Evolutionary conservation across 2,113 vertebrate species (phyloP), one percentile per base, ranked within the genome.

Genomic region (Menidia beryllina): DNA sequence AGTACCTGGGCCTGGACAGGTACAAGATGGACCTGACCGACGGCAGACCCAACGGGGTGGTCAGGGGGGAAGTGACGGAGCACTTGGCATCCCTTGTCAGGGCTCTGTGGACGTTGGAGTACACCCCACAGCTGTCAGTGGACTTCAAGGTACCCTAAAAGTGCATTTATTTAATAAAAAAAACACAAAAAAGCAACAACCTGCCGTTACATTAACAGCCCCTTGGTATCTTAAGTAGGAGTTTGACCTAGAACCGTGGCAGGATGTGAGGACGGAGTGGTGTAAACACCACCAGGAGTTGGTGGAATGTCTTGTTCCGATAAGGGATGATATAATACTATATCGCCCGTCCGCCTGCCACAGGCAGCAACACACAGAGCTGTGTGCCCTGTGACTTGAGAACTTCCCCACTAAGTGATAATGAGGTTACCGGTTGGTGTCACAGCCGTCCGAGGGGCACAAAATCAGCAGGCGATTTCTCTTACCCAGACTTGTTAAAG

Each of bases 71-170:
- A 74, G 96, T 97, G 63, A 97, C 96, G 4, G 94, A 93, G 76
- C 95, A 95, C 61, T 51, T 98, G 93, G 96, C 96, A 0, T 91
- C 91, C 0, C 91, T 97, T 4, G 94, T 98, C 47, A 88, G 96
- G 69, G 95, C 95, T 63, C 95, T 97, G 75, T 97, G 96, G 96
- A 97, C 95, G 2, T 92, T 94, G 75, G 94, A 96, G 72, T 98
- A 98, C 90, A 97, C 93, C 38, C 96, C 96, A 21, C 95, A 96
- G 88, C 94, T 97, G 79, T 97, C 96, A 0, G 95, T 95, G 0
- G 95, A 97, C 82, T 98, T 98, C 86, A 97, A 98, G 96, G 96
- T 97, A 90, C 23, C 2, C 25, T 10, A 34, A 45, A 5, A 48
- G 23, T 13, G 4, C n/a, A 39, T n/a, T n/a, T n/a, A n/a, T n/a